Base-by-base conservation (phyloP, 2,797 vertebrate genomes). In the Enteromius argenteus region DNA sequence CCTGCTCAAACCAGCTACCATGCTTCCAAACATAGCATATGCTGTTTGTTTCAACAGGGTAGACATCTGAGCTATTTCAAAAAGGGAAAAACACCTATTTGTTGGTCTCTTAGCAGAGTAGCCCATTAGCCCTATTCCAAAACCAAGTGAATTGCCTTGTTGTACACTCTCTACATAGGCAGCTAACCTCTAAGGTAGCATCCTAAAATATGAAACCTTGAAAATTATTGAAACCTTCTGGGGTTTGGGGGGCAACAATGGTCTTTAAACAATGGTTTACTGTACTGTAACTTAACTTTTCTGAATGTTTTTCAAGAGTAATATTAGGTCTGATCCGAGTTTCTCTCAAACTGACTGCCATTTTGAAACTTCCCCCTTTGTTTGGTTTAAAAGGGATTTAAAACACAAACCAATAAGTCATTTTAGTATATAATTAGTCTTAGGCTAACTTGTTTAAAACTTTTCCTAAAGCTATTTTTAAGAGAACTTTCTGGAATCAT, bases 41-140 rank as follows among this genome's bases (percentile, higher is more conserved):
- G n/a, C 21, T 23, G n/a, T 23, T 27, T 27, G 5, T 56, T 42
- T 46, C 1, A 60, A 27, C 23, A 14, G 4, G 10, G 56, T 19
- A 73, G 15, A 49, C n/a, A 44, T 71, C 9, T 6, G 71, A 73
- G 71, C 27, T 6, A 71, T 71, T 46, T 71, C n/a, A 71, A 15
- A 71, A 14, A 46, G 39, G 6, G 10, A 19, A 49, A 73, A 19
- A 51, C 7, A 32, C 23, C 69, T 11, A 19, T 30, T 19, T 51
- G 8, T 46, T 51, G 4, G 17, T 21, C 44, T 51, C 30, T 27
- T 49, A 73, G 15, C 23, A 73, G 44, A 73, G 71, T 17, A 51
- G 42, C 42, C 42, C 42, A 44, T 44, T 44, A 73, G 15, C 71
- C 27, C 14, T 30, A 10, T 5, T 73, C 23, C 44, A 49, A 49